Evolutionary conservation across 2,888 invertebrate genomes (phyloP).

Genomic region (Cantharis nigra): DNA sequence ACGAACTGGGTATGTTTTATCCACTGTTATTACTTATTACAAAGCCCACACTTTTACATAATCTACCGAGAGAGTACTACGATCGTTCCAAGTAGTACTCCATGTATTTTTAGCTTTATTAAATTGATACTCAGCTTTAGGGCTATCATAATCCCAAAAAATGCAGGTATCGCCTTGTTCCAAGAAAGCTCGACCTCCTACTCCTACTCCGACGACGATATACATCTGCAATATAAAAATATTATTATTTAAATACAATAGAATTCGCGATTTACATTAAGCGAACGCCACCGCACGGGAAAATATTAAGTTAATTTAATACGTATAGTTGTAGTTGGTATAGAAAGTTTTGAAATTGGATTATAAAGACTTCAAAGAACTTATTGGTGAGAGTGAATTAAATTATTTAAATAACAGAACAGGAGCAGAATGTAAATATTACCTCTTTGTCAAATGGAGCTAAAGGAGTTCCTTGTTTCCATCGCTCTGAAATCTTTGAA

Average conservation of each 20-base stretch:
- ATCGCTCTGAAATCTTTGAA: conserved; percentile 57
- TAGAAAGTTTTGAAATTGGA: no score
- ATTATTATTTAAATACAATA: no score
- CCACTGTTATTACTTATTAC: conserved; percentile 47
- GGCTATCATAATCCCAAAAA: conserved; percentile 69
- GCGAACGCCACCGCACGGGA: no score
- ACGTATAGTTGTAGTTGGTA: no score
- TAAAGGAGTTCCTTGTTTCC: conserved; percentile 63
- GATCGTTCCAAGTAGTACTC: conserved; percentile 69
- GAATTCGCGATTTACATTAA: no score
- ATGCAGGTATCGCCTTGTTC: conserved; percentile 67
- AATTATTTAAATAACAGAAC: no score
- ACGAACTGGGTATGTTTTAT: no score
- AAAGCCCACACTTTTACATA: conserved; percentile 69
- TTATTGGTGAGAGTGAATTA: no score
- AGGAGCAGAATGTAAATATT: no score
- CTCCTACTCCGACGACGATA: conserved; percentile 75
- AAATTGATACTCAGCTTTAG: conserved; percentile 69
- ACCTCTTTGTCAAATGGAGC: conserved; percentile 76
- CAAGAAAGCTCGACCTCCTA: conserved; percentile 77
- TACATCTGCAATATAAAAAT: conserved; percentile 64
- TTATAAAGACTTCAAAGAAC: no score
- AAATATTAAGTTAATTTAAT: no score
- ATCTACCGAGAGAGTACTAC: conserved; percentile 65
- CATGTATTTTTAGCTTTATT: conserved; percentile 65